Percentiles rank a stretch among this genome's conserved stretches.
These are phyloP conservation scores for Thamnophis sirtalis DNA, from an alignment of 2,113 vertebrate species.

Conservation along the genomic window DNA sequence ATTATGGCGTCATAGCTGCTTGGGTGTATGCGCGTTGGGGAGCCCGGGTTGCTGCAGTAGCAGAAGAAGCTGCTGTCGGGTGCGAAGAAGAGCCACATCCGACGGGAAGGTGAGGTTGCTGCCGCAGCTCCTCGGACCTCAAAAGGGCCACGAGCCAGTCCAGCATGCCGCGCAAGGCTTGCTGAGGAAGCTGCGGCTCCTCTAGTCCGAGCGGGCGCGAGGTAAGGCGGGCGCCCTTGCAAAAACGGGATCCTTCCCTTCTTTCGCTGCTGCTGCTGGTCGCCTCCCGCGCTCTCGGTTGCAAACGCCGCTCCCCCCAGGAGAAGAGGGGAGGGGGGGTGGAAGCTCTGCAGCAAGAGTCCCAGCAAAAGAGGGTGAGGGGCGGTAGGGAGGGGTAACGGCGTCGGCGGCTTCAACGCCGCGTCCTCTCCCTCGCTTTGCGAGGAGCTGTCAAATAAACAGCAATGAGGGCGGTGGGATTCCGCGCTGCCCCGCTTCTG, in stretches of 20 bases:
- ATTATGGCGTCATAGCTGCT: constrained; percentile 29
- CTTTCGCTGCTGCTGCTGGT: background rate
- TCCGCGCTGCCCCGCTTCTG: no score
- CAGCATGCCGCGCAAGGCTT: background rate
- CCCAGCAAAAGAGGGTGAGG: background rate
- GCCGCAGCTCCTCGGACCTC: background rate
- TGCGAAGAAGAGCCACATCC: background rate
- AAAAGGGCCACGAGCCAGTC: background rate
- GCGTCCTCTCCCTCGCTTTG: background rate
- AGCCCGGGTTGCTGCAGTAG: background rate
- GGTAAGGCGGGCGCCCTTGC: background rate
- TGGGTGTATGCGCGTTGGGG: background rate
- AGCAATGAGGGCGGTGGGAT: no score
- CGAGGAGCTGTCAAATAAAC: background rate
- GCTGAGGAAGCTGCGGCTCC: background rate
- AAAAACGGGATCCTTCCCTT: background rate
- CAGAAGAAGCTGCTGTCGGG: background rate
- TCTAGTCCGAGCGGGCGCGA: background rate
- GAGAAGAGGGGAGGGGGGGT: no score
- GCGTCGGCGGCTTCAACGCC: background rate
- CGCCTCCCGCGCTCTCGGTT: background rate
- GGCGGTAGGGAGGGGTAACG: background rate
- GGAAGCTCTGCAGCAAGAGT: background rate
- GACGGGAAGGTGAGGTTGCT: background rate
- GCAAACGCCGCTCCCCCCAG: background rate